Evolutionary conservation across 2,888 invertebrate genomes (phyloP).

Genomic region (Nemapogon koenigi): DNA sequence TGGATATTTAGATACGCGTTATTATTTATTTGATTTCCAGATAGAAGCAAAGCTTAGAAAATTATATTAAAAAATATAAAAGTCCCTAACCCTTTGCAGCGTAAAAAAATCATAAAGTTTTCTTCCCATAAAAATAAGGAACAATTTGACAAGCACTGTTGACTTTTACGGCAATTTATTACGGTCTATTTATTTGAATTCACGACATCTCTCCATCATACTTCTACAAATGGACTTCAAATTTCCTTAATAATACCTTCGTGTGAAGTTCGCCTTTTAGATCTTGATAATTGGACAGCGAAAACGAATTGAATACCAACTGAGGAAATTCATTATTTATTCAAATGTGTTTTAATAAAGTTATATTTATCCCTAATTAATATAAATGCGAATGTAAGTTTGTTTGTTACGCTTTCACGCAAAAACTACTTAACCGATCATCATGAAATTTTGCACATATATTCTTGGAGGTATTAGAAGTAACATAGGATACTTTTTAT

Average conservation of each 20-base stretch:
- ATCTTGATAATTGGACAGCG: background rate
- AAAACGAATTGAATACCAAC: background rate
- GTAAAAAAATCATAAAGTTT: constrained; percentile 1
- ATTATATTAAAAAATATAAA: background rate
- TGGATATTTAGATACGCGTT: too few relatives aligned
- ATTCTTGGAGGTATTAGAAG: too few relatives aligned
- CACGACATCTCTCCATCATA: constrained; percentile 3
- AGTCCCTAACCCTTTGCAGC: background rate
- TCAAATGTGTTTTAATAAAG: too few relatives aligned
- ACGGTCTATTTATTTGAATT: background rate
- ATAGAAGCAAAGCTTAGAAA: background rate
- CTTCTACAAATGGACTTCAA: background rate
- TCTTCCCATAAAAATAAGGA: background rate
- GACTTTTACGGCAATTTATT: constrained; percentile 4
- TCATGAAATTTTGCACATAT: too few relatives aligned
- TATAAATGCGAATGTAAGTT: too few relatives aligned
- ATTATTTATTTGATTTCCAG: too few relatives aligned
- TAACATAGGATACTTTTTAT: too few relatives aligned
- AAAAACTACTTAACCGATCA: too few relatives aligned
- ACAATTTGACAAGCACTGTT: background rate
- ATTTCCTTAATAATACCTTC: background rate
- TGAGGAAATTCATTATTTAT: too few relatives aligned
- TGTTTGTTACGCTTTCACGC: too few relatives aligned
- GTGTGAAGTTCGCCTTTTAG: background rate
- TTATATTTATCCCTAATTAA: too few relatives aligned